Base-by-base conservation (phyloP, 1,140 invertebrate species). In the Linepithema humile region DNA sequence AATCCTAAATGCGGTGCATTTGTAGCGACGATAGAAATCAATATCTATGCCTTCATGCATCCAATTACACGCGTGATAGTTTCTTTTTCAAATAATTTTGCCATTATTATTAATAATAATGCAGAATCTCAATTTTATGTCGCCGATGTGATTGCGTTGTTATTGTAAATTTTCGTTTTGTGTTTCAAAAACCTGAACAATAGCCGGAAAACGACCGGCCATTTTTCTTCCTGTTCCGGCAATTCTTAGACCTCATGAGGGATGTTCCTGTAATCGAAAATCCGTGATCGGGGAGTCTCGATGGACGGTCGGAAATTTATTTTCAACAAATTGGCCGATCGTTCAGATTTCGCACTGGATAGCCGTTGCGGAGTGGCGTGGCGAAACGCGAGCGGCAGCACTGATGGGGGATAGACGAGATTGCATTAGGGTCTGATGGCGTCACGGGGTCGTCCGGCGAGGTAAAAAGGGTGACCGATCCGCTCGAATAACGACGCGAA, bases 251-350 rank as follows among this genome's bases (percentile, higher is more conserved):
- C 32, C 23, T 45, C 23, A 38, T 80, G 72, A 55, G 59, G 29
- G 50, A 6, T 23, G 17, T 26, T 15, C 4, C 43, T 59, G 29
- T 62, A 84, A 84, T 88, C 55, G 74, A 70, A 82, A 57, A 43
- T 45, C 38, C 43, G 78, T 70, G 77, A 88, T 87, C 75, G 80
- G 50, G 20, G 23, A 62, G 57, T 55, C 53, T 70, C 29, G 65
- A 32, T 67, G 64, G 73, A 84, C 62, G 69, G 73, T 48, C 50
- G 73, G 82, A 60, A 64, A 83, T 74, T 83, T 83, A 83, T 75
- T 83, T 83, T 74, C 73, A 83, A 83, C 82, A 75, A 75, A 83
- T 75, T 74, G 73, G 70, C 20, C 73, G 45, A 87, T 87, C 53
- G 45, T 55, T 50, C 67, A 73, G 74, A 88, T 88, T 80, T 87